Base-by-base conservation (phyloP, 2,888 invertebrate species). In the Peribatodes rhomboidaria region DNA sequence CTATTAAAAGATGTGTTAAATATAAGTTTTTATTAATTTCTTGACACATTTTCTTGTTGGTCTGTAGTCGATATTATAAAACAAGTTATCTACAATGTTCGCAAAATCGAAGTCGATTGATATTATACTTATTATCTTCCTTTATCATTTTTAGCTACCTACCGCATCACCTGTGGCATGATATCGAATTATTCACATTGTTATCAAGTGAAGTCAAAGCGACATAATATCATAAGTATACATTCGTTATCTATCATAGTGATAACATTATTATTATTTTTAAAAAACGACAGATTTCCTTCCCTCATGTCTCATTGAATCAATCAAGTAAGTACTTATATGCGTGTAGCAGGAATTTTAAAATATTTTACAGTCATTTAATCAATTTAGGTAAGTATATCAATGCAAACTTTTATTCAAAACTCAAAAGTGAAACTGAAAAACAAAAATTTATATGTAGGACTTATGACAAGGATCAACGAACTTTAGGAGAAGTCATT, bases 401-500 rank as follows among this genome's bases (percentile, higher is more conserved):
- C n/a, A n/a, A n/a, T n/a, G n/a, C n/a, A n/a, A n/a, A 42, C 10
- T 20, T 44, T 4, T 3, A 44, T 1, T 2, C 22, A 11, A 20
- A 44, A 10, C 31, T 22, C 27, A 47, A 47, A 47, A 31, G 16
- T 31, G 47, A 49, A 49, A 49, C 11, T 31, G 46, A 16, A 11
- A 9, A 47, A 47, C 31, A 14, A 31, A 14, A 49, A 14, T 49
- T 16, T 9, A 49, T 1, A 11, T 49, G 9, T 14, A 31, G 14
- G 39, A 39, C n/a, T n/a, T 1, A 11, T 14, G 14, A 9, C 14
- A 27, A 9, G 31, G 14, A 31, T 49, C 47, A 49, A 16, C 31
- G 33, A 55, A 55, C 55, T 44, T n/a, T n/a, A 13, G 7, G 39
- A 54, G 14, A 35, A 42, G 20, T n/a, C 33, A 55, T 55, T 42